phyloP scores from a whole-genome alignment of 2,113 vertebrate genomes.

The Tupaia chinensis region DNA sequence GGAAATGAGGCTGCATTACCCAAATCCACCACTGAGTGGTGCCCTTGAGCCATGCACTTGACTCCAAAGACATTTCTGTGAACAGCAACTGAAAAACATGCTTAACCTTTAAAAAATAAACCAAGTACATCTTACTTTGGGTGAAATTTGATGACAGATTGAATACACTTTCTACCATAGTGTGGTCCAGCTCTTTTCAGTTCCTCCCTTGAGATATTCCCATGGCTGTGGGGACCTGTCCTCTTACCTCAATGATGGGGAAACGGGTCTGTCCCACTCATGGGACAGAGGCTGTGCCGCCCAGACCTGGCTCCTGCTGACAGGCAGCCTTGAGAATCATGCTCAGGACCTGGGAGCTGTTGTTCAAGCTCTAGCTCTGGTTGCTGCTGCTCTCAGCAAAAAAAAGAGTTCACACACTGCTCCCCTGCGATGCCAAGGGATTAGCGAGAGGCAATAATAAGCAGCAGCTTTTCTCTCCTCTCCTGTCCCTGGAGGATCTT shows the following conservation, averaged over 20 bases:
- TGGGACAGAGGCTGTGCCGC: not conserved
- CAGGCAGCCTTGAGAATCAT: not conserved
- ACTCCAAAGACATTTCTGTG: not conserved
- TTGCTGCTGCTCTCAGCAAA: not conserved
- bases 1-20: constrained; percentile 12
- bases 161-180: constrained; percentile 37
- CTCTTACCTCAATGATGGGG: not conserved
- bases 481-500: not conserved
- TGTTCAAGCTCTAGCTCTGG: not conserved
- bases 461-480: not conserved
- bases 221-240: not conserved
- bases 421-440: not conserved
- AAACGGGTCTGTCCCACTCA: not conserved
- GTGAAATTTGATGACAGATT: constrained; percentile 52
- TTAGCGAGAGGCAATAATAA: not conserved
- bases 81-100: constrained; percentile 56
- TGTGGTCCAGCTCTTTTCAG: not conserved
- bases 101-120: constrained; percentile 52
- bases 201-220: not conserved
- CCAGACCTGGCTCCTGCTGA: not conserved
- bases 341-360: not conserved
- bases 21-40: constrained; percentile 52
- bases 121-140: constrained; percentile 59
- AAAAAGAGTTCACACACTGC: not conserved
- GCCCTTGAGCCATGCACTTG: constrained; percentile 35